Evolutionary conservation across 2,113 vertebrate species (phyloP), one percentile per base, ranked within the genome.

Genomic region (Pterocles orientalis): DNA sequence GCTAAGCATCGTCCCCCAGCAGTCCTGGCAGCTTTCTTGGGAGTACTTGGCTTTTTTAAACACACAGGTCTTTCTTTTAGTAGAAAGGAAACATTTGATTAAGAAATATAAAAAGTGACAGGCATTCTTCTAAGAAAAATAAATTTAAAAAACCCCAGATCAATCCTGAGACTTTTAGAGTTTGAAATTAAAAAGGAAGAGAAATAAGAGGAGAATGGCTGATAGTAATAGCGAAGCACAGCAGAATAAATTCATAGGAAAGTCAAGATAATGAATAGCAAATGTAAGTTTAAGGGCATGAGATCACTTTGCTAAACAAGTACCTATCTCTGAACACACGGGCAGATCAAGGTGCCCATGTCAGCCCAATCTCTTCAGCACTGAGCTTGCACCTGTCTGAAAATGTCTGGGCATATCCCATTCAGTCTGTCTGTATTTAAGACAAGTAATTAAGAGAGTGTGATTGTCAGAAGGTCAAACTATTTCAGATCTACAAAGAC

Each of bases 401-500:
- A 89, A 95, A 76, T 20, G 14, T 47, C 65, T 87, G 56, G 53
- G 78, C 50, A 58, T 50, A 72, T 71, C 50, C 33, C 78, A n/a
- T 72, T 64, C 73, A 58, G 36, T 26, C 47, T 29, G 36, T 34
- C 47, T 62, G 58, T 54, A 85, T 61, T 76, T 88, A 82, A 70
- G 60, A 75, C 53, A 64, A 91, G 79, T 69, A 80, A 87, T 93
- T 81, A 81, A 58, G 79, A 60, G 34, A 82, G n/a, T 14, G n/a
- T 34, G 58, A 81, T 64, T 90, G 65, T 75, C 79, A 90, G 64
- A 88, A 88, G 57, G 57, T 90, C 84, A 92, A 54, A 75, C 25
- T 88, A 77, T 76, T 95, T 91, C 73, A 88, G 66, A 69, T 43
- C 70, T 53, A 86, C 86, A 81, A 90, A 87, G 94, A 91, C 78